phyloP scores from a whole-genome alignment of 1,140 invertebrate species.

The Rhopalosiphum maidis region DNA sequence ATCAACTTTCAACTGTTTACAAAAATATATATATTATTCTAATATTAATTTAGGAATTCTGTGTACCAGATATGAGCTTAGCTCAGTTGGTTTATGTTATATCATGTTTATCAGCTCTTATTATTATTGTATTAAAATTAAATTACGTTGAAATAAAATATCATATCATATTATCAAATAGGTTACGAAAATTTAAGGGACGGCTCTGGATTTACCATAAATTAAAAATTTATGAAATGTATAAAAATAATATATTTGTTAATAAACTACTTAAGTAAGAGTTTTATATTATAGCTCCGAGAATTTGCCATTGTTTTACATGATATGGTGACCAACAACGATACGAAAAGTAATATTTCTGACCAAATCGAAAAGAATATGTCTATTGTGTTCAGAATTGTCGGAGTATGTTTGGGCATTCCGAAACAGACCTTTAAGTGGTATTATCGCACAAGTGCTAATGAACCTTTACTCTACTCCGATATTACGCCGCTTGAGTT shows the following conservation, averaged over 20 bases:
- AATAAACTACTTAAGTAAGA: not conserved
- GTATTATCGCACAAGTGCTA: conserved; percentile 87
- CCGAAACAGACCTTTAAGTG: conserved; percentile 81
- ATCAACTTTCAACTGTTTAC: too few species aligned
- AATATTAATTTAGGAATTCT: too few species aligned
- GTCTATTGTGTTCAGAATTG: conserved; percentile 78
- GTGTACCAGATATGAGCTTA: too few species aligned
- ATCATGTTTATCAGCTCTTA: too few species aligned
- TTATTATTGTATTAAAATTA: too few species aligned
- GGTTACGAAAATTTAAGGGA: not conserved
- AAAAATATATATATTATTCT: too few species aligned
- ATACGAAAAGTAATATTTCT: conserved; percentile 68
- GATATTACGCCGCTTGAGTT: conserved; percentile 80
- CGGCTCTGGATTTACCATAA: not conserved
- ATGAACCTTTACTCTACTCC: conserved; percentile 76
- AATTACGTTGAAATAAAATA: too few species aligned
- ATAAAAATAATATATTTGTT: not conserved
- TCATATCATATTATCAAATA: too few species aligned
- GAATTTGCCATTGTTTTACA: conserved; percentile 80
- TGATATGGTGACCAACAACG: conserved; percentile 68
- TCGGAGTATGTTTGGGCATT: conserved; percentile 82
- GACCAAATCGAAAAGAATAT: conserved; percentile 72
- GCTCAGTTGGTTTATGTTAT: too few species aligned
- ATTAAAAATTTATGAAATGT: not conserved
- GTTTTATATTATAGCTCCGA: conserved; percentile 68